These are phyloP conservation scores for Creontiades dilutus DNA, from an alignment of 2,888 invertebrate genomes.

Conservation along the genomic window DNA sequence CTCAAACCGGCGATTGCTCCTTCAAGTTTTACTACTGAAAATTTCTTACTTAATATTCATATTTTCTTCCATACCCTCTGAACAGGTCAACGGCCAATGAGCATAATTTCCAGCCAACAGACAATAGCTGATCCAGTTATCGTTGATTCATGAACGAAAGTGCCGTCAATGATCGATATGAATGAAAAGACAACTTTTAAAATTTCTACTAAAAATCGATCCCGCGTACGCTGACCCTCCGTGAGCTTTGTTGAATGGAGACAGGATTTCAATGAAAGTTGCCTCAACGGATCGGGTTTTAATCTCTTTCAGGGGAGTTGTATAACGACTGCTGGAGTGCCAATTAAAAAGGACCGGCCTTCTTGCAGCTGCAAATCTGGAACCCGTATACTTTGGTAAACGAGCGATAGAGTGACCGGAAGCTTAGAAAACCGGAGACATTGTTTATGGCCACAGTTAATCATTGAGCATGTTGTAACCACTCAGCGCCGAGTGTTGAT, in stretches of 20 bases:
- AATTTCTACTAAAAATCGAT: too few relatives aligned
- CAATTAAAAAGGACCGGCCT: slow-evolving; percentile 18
- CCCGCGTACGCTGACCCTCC: not conserved
- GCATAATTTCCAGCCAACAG: too few relatives aligned
- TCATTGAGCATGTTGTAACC: not conserved
- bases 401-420: not conserved
- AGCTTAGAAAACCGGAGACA: not conserved
- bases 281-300: not conserved
- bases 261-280: slow-evolving; percentile 32
- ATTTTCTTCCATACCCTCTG: too few relatives aligned
- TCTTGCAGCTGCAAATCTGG: not conserved
- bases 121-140: too few relatives aligned
- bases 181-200: too few relatives aligned
- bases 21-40: too few relatives aligned
- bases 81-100: too few relatives aligned
- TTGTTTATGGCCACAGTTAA: not conserved
- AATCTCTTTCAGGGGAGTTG: not conserved
- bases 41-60: too few relatives aligned
- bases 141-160: too few relatives aligned
- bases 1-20: too few relatives aligned
- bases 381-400: not conserved
- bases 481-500: not conserved
- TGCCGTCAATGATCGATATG: too few relatives aligned
- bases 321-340: slow-evolving; percentile 11
- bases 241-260: slow-evolving; percentile 23